Conservation (phyloP, 2,888 invertebrate species). For the Drosophila maculinotata region DNA sequence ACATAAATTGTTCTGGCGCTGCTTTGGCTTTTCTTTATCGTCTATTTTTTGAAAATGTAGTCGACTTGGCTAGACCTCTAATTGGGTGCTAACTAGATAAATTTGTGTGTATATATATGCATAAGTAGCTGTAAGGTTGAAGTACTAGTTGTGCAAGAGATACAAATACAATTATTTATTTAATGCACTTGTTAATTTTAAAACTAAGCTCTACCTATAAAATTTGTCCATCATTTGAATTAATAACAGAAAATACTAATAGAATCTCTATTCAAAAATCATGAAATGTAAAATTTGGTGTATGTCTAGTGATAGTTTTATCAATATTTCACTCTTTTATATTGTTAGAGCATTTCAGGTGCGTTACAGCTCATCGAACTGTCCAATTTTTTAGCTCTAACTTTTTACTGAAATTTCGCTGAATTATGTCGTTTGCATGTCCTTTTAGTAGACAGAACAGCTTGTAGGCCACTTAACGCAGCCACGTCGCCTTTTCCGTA, state of each 20-base stretch:
- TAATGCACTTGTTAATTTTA: no score
- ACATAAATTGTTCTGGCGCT: constrained; percentile 55
- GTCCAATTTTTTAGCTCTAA: constrained; percentile 9
- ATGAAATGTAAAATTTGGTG: no score
- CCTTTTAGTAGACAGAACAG: constrained; percentile 44
- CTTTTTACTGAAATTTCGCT: constrained; percentile 44
- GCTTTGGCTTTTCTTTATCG: constrained; percentile 20
- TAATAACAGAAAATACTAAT: no score
- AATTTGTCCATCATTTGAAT: no score
- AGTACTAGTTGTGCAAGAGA: not conserved
- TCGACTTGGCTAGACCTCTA: not conserved
- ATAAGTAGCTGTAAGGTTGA: not conserved
- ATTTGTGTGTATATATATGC: no score
- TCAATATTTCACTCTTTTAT: not conserved
- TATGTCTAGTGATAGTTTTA: no score
- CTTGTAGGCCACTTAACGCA: constrained; percentile 56
- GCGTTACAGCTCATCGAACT: not conserved
- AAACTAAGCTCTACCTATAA: no score
- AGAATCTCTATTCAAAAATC: no score
- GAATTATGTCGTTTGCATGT: constrained; percentile 66
- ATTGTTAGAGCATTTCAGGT: constrained; percentile 25
- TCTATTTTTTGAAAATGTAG: not conserved
- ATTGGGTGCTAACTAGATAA: constrained; percentile 9
- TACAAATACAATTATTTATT: no score
- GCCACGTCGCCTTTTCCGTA: constrained; percentile 13